A percentile compares a stretch with the other conserved stretches of the same genome.
phyloP scores from a whole-genome alignment of 2,888 invertebrate species.

The Tachystola acroxantha region DNA sequence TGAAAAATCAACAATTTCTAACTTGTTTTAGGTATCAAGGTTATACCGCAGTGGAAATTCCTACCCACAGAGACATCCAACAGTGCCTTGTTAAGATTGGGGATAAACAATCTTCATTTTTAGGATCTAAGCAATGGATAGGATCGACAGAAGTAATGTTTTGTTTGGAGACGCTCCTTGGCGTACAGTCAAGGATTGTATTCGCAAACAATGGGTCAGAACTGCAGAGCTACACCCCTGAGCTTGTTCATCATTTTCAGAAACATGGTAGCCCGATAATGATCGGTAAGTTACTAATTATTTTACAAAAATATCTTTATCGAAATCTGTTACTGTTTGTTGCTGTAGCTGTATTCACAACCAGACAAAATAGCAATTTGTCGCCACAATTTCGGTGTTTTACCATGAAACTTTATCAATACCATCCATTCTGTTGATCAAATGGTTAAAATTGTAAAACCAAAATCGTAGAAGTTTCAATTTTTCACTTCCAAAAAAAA shows the following conservation, averaged over 20 bases:
- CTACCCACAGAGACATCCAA: conserved; percentile 92
- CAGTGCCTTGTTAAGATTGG: conserved; percentile 95
- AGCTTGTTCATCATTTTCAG: conserved; percentile 93
- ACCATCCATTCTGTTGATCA: too few relatives aligned
- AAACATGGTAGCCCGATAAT: conserved; percentile 97
- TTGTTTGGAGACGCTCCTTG: conserved; percentile 89
- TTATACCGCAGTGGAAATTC: conserved; percentile 86
- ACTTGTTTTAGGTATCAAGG: conserved; percentile 83
- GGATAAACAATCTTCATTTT: conserved; percentile 92
- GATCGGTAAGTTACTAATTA: conserved; percentile 93
- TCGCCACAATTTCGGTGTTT: too few relatives aligned
- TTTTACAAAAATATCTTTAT: background rate
- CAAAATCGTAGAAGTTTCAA: too few relatives aligned
- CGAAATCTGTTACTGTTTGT: too few relatives aligned
- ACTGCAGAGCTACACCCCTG: conserved; percentile 86
- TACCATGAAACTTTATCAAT: too few relatives aligned
- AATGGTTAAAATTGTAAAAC: too few relatives aligned
- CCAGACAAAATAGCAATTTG: too few relatives aligned
- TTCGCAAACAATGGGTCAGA: conserved; percentile 92
- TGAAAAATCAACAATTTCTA: too few relatives aligned
- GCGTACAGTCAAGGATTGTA: conserved; percentile 88
- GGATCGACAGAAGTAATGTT: conserved; percentile 98
- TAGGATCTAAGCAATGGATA: conserved; percentile 97
- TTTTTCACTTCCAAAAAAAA: too few relatives aligned
- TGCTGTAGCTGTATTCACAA: too few relatives aligned